Base-by-base conservation (phyloP, 2,797 vertebrate genomes). In the Acrossocheilus fasciatus region DNA sequence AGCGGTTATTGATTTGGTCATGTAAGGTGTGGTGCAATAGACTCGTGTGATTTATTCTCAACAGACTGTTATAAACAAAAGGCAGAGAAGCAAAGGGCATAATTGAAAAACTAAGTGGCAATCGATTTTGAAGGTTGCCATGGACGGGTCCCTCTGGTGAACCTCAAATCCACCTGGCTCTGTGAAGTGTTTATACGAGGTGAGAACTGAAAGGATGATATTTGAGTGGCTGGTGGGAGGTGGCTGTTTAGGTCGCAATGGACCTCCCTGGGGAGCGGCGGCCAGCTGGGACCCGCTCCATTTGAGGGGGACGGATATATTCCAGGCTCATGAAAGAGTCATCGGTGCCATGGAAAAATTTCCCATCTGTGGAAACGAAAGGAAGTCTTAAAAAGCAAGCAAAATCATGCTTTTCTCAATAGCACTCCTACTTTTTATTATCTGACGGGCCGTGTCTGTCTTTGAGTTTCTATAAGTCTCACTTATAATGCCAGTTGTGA, bases 31-130 rank as follows among this genome's bases (percentile, higher is more conserved):
- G 80, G 70, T 84, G 81, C 82, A 88, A 86, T 80, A 64, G 86
- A 91, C 90, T 89, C 89, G 84, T 79, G 76, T 30, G 17, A 93
- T 94, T 94, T 93, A 93, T 92, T 88, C 57, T 77, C 52, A 66
- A 77, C 88, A 75, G 78, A 79, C 30, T 34, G 90, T 91, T 89
- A 89, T 93, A 92, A 93, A 92, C 88, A 43, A 87, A 88, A 88
- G 87, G 91, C 82, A 39, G 85, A 81, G 83, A 92, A 91, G 82
- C 73, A 84, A 88, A 84, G 88, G 88, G 82, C 89, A 72, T 93
- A 88, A 93, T 91, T 93, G 92, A 92, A 93, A 93, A 92, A 81
- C 59, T 36, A 88, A 92, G 83, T 81, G 20, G 17, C 62, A 70
- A 87, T 88, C 52, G 88, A 92, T 93, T 92, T 86, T 88, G 82